A percentile compares a stretch with the other conserved stretches of the same genome.
These are phyloP conservation scores for Hemistola chrysoprasaria DNA, from an alignment of 2,888 invertebrate species.

Conservation along the genomic window DNA sequence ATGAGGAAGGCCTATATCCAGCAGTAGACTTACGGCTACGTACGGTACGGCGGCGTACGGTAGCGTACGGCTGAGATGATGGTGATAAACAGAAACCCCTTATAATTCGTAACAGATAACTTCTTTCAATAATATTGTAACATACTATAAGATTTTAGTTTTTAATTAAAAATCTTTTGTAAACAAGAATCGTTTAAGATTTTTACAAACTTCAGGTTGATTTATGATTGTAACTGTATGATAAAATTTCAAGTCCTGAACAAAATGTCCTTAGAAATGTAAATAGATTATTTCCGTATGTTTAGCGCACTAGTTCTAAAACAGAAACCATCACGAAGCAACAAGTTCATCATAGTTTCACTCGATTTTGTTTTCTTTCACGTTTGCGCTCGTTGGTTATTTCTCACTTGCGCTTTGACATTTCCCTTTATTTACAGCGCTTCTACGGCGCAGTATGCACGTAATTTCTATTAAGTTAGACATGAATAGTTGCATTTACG, in stretches of 20 bases:
- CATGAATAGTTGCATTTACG: slow-evolving; percentile 59
- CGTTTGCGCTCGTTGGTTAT: slow-evolving; percentile 55
- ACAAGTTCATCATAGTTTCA: slow-evolving; percentile 27
- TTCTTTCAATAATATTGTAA: not conserved
- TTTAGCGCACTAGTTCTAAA: slow-evolving; percentile 6
- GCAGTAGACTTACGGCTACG: no score
- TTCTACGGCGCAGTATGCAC: slow-evolving; percentile 43
- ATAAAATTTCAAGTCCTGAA: no score
- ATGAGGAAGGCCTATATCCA: no score
- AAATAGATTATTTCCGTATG: no score
- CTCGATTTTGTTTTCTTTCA: slow-evolving; percentile 48
- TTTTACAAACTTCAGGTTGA: no score
- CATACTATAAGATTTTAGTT: not conserved
- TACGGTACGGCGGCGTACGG: no score
- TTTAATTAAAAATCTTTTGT: no score
- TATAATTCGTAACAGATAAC: not conserved
- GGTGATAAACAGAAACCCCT: no score
- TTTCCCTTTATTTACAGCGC: slow-evolving; percentile 54
- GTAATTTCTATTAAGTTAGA: slow-evolving; percentile 63
- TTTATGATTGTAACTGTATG: no score
- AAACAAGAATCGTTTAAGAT: no score
- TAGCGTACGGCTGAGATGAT: no score
- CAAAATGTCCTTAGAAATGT: no score
- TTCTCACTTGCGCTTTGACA: slow-evolving; percentile 52
- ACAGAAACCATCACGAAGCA: slow-evolving; percentile 25